phyloP scores from a whole-genome alignment of 2,113 vertebrate genomes.

The Oenanthe melanoleuca region DNA sequence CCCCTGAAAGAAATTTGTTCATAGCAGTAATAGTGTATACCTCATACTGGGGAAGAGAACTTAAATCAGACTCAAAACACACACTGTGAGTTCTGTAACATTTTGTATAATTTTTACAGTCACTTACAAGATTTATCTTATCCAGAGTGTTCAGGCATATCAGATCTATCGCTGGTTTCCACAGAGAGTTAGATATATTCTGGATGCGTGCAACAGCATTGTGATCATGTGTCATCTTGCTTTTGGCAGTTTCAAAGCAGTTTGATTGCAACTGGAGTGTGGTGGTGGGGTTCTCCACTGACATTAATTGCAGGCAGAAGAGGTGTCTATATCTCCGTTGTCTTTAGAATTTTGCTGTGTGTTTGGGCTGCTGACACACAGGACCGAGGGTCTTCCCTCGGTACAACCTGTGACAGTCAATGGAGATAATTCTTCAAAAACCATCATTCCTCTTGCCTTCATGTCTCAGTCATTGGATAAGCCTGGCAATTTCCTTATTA shows the following conservation, averaged over 20 bases:
- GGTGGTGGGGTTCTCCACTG: not conserved
- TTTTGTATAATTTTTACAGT: not conserved
- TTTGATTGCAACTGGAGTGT: not conserved
- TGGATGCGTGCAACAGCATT: not conserved
- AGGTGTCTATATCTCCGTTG: not conserved
- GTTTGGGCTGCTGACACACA: not conserved
- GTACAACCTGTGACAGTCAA: conserved; percentile 28
- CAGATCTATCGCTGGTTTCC: not conserved
- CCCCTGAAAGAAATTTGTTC: not conserved
- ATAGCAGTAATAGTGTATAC: not conserved
- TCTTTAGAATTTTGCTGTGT: not conserved
- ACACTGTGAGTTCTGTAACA: not conserved
- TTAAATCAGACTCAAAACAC: not conserved
- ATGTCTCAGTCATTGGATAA: conserved; percentile 78
- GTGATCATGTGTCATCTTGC: not conserved
- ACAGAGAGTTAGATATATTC: not conserved
- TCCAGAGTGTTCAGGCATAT: not conserved
- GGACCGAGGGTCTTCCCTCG: not conserved
- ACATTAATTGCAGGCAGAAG: not conserved
- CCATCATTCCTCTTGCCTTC: conserved; percentile 77
- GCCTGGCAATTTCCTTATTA: not conserved
- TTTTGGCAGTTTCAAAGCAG: not conserved
- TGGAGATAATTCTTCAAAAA: conserved; percentile 85
- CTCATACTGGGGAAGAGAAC: not conserved
- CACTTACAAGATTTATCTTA: not conserved